phyloP scores from a whole-genome alignment of 2,113 vertebrate genomes.

The Platysternon megacephalum region DNA sequence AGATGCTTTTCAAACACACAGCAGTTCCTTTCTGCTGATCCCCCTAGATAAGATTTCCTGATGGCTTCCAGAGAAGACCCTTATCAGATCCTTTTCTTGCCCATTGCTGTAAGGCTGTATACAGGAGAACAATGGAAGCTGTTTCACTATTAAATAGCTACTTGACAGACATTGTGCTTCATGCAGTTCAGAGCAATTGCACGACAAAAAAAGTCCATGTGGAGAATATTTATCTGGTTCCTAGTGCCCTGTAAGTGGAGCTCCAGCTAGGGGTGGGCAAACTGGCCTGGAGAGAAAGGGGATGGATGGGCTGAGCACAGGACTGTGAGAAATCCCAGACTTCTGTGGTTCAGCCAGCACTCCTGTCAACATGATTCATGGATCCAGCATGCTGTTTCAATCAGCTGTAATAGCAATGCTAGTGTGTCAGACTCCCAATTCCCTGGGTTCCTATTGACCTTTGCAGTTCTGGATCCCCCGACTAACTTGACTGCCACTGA shows the following conservation, averaged over 20 bases:
- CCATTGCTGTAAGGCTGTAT: not conserved
- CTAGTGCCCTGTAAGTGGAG: not conserved
- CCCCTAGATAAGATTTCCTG: not conserved
- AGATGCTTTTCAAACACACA: not conserved
- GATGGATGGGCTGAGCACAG: not conserved
- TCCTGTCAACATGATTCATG: not conserved
- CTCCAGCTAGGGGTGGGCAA: not conserved
- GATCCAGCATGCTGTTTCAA: not conserved
- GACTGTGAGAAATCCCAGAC: not conserved
- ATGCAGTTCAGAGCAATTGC: not conserved
- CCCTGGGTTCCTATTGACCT: not conserved
- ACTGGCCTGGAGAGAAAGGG: not conserved
- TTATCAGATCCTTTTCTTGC: not conserved
- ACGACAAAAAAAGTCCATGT: not conserved
- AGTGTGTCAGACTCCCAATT: not conserved
- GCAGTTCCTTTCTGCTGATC: not conserved
- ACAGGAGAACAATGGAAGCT: not conserved
- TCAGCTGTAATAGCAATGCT: not conserved
- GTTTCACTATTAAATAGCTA: not conserved
- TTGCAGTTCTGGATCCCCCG: conserved; percentile 92
- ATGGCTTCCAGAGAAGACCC: not conserved
- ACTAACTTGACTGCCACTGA: conserved; percentile 93
- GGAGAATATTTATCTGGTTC: not conserved
- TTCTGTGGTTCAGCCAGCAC: not conserved
- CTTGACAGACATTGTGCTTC: not conserved